Evolutionary conservation across 2,888 invertebrate genomes (phyloP).

Genomic region (Aspidiotus rigidus): DNA sequence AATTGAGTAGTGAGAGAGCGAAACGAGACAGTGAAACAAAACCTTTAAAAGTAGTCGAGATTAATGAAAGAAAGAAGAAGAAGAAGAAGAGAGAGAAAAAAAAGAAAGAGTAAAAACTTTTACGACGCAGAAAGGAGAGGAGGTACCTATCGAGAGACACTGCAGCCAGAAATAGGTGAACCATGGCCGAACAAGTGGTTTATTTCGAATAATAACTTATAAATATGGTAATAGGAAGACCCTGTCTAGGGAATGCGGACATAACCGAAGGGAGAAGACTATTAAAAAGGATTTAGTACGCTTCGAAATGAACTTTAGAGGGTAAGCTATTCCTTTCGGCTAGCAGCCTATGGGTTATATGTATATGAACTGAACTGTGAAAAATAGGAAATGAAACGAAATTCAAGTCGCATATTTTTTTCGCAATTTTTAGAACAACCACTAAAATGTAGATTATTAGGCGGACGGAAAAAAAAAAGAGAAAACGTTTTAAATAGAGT

Average conservation of each 20-base stretch:
- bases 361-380: neutral
- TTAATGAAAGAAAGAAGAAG: neutral
- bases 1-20: neutral
- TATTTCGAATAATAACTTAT: conserved; percentile 28
- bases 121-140: neutral
- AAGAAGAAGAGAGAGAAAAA: neutral
- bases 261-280: conserved; percentile 11
- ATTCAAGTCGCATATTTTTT: neutral
- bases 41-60: neutral
- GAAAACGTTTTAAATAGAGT: neutral
- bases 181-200: conserved; percentile 18
- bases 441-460: neutral
- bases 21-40: too few species aligned
- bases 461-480: neutral
- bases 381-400: neutral
- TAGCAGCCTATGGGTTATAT: neutral
- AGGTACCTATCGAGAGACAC: neutral
- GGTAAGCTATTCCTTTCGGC: conserved; percentile 2
- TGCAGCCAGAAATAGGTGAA: conserved; percentile 12
- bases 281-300: conserved; percentile 25
- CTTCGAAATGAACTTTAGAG: conserved; percentile 11
- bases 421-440: neutral
- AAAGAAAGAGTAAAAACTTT: conserved; percentile 9
- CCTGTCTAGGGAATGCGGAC: conserved; percentile 8
- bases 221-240: conserved; percentile 26